phyloP scores from a whole-genome alignment of 2,797 vertebrate species.

The Rhabdophis nuchalis region DNA sequence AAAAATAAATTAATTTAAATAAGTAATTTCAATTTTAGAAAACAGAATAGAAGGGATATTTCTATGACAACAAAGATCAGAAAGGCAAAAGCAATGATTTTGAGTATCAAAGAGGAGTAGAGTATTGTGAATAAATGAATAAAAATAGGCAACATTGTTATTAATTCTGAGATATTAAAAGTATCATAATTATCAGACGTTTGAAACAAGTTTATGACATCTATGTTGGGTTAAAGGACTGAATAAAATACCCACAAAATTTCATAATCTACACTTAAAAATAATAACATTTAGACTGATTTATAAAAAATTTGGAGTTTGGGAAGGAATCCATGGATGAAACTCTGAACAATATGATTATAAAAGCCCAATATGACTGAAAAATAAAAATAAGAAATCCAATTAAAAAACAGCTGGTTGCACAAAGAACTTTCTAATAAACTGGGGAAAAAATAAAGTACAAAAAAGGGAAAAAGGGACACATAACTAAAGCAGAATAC shows the following conservation, averaged over 20 bases:
- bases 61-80: not conserved
- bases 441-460: no score
- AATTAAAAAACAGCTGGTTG: no score
- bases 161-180: not conserved
- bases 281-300: not conserved
- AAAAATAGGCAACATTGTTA: not conserved
- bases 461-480: no score
- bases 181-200: not conserved
- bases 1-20: not conserved
- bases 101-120: not conserved
- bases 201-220: not conserved
- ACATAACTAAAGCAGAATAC: no score
- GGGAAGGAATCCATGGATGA: no score
- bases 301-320: no score
- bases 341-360: no score
- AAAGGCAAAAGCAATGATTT: not conserved
- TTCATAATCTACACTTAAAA: not conserved
- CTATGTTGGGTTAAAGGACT: not conserved
- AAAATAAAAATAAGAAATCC: no score
- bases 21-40: not conserved
- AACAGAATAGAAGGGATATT: not conserved
- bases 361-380: no score
- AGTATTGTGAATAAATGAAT: not conserved
- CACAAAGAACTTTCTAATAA: no score
- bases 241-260: not conserved